phyloP scores from a whole-genome alignment of 2,888 invertebrate species.

The Trichopoda pennipes region DNA sequence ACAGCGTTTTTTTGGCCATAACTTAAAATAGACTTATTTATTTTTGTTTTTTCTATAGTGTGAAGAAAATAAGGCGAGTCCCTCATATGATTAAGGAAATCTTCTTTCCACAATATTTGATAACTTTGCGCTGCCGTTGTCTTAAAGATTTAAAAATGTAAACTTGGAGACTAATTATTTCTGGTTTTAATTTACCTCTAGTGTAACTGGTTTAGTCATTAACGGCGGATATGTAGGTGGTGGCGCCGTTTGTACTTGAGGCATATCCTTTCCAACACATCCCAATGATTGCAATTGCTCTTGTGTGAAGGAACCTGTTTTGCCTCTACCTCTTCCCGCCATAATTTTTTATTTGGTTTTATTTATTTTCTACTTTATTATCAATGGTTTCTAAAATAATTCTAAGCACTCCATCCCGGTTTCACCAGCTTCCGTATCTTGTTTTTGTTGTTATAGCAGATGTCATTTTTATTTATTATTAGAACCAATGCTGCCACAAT shows the following conservation, averaged over 20 bases:
- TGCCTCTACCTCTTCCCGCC: constrained; percentile 78
- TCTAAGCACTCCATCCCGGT: not conserved
- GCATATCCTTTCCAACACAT: constrained; percentile 82
- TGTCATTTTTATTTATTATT: not conserved
- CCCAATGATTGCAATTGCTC: constrained; percentile 80
- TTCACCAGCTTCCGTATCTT: not conserved
- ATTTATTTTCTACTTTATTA: not conserved
- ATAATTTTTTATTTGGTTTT: constrained; percentile 68
- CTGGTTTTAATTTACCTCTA: constrained; percentile 76
- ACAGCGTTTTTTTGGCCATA: constrained; percentile 74
- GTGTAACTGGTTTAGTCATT: constrained; percentile 83
- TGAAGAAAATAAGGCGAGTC: constrained; percentile 83
- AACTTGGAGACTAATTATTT: not conserved
- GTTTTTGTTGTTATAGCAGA: not conserved
- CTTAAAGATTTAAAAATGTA: constrained; percentile 57
- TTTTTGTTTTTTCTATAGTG: constrained; percentile 69
- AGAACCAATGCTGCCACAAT: not conserved
- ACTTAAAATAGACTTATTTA: constrained; percentile 66
- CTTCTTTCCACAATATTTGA: constrained; percentile 87
- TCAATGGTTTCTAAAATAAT: not conserved
- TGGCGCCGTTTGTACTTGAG: constrained; percentile 82
- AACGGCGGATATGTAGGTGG: constrained; percentile 84
- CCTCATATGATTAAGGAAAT: constrained; percentile 87
- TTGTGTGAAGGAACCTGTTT: constrained; percentile 78
- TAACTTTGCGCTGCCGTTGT: constrained; percentile 85